These are phyloP conservation scores for Pachliopta kotzebuea DNA, from an alignment of 2,888 invertebrate genomes.

Conservation along the genomic window DNA sequence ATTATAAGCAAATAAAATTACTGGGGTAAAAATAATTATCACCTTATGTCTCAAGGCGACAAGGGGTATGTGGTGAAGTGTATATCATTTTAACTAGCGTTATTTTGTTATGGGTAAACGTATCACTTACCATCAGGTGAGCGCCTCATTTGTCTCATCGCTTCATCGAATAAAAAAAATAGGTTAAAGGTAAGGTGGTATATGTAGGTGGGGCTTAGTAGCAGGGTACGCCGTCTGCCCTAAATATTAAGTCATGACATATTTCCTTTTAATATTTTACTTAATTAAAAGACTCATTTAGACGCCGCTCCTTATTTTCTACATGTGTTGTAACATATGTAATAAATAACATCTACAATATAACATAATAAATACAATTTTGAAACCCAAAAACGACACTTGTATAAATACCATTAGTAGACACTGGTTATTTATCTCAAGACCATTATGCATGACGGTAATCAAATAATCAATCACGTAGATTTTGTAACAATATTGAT, in stretches of 20 bases:
- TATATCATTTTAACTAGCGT: too few species aligned
- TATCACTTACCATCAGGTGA: too few species aligned
- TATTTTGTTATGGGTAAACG: too few species aligned
- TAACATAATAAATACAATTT: too few species aligned
- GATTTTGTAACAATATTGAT: not conserved
- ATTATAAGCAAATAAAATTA: too few species aligned
- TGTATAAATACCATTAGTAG: not conserved
- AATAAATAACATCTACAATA: not conserved
- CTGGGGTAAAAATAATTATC: too few species aligned
- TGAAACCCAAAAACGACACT: too few species aligned
- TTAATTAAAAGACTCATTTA: conserved; percentile 46
- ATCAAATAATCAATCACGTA: not conserved
- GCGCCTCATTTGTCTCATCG: too few species aligned
- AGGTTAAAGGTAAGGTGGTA: not conserved
- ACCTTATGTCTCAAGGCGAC: too few species aligned
- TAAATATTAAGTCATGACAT: conserved; percentile 41
- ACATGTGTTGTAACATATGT: conserved; percentile 9
- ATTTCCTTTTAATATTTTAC: conserved; percentile 43
- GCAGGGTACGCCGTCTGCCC: conserved; percentile 56
- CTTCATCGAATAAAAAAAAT: too few species aligned
- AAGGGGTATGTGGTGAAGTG: too few species aligned
- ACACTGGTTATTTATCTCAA: not conserved
- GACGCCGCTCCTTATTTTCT: conserved; percentile 27
- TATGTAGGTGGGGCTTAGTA: conserved; percentile 32
- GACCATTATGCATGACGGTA: not conserved